Base-by-base conservation (phyloP, 2,113 vertebrate genomes). In the Micromys minutus region DNA sequence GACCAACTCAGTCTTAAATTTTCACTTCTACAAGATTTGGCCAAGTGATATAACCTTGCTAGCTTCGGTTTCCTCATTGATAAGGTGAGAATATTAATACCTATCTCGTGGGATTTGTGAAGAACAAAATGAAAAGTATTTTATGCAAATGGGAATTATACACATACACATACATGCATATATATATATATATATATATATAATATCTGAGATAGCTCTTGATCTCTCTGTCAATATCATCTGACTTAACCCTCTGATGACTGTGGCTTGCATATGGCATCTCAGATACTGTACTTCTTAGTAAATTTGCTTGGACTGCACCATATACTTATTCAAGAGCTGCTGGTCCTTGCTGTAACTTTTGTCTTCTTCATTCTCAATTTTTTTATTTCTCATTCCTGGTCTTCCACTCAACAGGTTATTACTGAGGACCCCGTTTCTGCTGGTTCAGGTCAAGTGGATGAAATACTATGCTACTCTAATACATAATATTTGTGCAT, bases 31-130 rank as follows among this genome's bases (percentile, higher is more conserved):
- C 29, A 80, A 47, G 55, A 22, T 24, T 81, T 76, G 71, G 69
- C 69, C 87, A 96, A 93, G n/a, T 89, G 50, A 89, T 57, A 94
- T 71, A 84, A 94, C 24, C 92, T 31, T 88, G 29, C 61, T 90
- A 86, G 34, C 39, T 94, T 97, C 52, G 39, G 6, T 95, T 94
- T 96, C 52, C 85, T 90, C 76, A 92, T 69, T 94, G 65, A 81
- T 92, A 90, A 95, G 67, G 91, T 81, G 75, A 92, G 75, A 76
- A 81, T 90, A 89, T 84, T 91, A 91, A 91, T 87, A 72, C 42
- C 15, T 87, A 34, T 84, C 50, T 95, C 79, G 77, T 67, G 87
- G 34, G 87, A 61, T 22, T 21, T 95, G 39, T 91, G 84, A 94
- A 93, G 74, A 94, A 89, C n/a, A 83, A 90, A 92, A 94, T 83